These are phyloP conservation scores for Entelurus aequoreus DNA, from an alignment of 2,113 vertebrate genomes.

Conservation along the genomic window DNA sequence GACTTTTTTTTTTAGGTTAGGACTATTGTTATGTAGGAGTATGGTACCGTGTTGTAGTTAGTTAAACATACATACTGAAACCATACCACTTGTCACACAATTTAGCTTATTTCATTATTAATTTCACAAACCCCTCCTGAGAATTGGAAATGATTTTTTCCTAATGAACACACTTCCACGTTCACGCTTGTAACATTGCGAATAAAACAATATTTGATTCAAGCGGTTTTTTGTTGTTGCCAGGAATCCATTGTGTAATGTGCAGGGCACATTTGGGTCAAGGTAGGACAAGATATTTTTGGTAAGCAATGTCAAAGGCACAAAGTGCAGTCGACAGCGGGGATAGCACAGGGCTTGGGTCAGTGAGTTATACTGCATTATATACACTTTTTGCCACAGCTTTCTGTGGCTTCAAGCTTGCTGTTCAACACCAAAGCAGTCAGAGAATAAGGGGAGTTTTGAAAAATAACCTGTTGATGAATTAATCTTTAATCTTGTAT, in stretches of 20 bases:
- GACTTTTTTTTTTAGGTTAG: too few species aligned
- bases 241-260: background rate
- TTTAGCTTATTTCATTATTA: too few species aligned
- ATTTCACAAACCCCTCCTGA: too few species aligned
- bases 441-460: constrained; percentile 23
- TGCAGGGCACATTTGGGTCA: constrained; percentile 31
- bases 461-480: constrained; percentile 18
- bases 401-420: constrained; percentile 24
- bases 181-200: too few species aligned
- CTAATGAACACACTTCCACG: too few species aligned
- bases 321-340: constrained; percentile 32
- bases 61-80: too few species aligned
- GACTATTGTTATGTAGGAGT: too few species aligned
- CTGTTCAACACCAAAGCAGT: constrained; percentile 20
- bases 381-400: constrained; percentile 7
- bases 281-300: constrained; percentile 31
- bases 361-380: background rate
- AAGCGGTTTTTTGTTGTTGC: too few species aligned
- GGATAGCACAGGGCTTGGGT: constrained; percentile 27
- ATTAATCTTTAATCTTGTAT: constrained; percentile 11
- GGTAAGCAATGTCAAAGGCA: constrained; percentile 30
- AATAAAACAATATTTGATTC: too few species aligned
- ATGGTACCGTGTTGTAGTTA: too few species aligned
- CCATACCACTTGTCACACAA: too few species aligned
- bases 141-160: too few species aligned